Evolutionary conservation across 2,888 invertebrate species (phyloP).

Genomic region (Acrobasis repandana): DNA sequence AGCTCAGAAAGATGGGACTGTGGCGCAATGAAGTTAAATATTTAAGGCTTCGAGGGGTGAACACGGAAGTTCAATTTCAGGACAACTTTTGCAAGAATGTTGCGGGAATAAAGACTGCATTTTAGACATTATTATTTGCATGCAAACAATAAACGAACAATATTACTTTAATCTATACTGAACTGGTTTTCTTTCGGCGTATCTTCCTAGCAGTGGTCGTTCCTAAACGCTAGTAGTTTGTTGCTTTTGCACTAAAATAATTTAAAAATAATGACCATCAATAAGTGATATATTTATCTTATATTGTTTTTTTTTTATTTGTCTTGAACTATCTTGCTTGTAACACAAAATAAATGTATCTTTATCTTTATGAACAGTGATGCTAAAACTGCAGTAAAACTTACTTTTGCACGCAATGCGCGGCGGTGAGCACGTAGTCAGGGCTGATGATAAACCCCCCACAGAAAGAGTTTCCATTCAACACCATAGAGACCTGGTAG

Average conservation of each 20-base stretch:
- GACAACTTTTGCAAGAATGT: slow-evolving; percentile 16
- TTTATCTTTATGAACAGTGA: no score
- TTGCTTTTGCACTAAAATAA: no score
- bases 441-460: slow-evolving; percentile 74
- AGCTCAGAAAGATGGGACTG: slow-evolving; percentile 32
- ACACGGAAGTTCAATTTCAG: slow-evolving; percentile 11
- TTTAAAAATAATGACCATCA: no score
- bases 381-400: slow-evolving; percentile 35
- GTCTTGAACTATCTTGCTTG: no score
- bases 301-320: no score
- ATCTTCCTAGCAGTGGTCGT: no score
- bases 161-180: no score
- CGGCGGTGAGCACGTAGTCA: slow-evolving; percentile 70
- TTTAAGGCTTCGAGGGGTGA: slow-evolving; percentile 6
- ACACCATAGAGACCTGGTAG: slow-evolving; percentile 72
- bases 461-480: slow-evolving; percentile 75
- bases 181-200: no score
- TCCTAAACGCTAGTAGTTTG: no score
- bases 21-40: slow-evolving; percentile 22
- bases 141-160: background rate
- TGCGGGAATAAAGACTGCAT: background rate
- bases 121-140: background rate
- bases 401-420: slow-evolving; percentile 77
- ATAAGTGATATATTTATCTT: no score
- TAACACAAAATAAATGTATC: no score